Conservation (phyloP, 2,113 vertebrate species). For the Dasyurus viverrinus region DNA sequence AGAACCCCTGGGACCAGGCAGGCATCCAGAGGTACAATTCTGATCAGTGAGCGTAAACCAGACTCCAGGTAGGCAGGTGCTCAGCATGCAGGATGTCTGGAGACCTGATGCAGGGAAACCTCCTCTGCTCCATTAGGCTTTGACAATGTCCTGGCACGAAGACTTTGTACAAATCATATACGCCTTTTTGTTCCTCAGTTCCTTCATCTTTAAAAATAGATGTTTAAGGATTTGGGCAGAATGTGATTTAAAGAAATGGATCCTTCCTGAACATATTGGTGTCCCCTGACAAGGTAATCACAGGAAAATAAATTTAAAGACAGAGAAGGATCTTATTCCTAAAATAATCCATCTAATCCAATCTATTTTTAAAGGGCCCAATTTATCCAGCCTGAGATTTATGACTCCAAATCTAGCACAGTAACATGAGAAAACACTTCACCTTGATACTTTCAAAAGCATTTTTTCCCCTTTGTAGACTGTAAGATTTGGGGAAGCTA, state of each 20-base stretch:
- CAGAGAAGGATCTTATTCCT: neutral
- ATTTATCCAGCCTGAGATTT: neutral
- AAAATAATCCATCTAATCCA: neutral
- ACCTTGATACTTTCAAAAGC: neutral
- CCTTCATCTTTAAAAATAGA: neutral
- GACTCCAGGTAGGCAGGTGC: neutral
- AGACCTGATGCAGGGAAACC: neutral
- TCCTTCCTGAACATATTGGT: neutral
- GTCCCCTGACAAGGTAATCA: neutral
- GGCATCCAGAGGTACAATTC: neutral
- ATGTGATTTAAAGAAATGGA: neutral
- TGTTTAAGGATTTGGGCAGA: neutral
- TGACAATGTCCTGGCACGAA: neutral
- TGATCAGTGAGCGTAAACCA: neutral
- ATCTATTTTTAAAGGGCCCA: neutral
- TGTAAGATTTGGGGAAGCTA: neutral
- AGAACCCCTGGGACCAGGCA: neutral
- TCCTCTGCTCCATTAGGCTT: neutral
- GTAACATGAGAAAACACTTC: neutral
- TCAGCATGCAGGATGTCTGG: neutral
- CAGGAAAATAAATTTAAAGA: neutral
- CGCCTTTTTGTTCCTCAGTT: neutral
- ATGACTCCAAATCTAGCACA: neutral
- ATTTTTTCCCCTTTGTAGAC: neutral
- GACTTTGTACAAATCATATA: neutral